Percentiles rank a stretch among this genome's conserved stretches.
Conservation (phyloP, 2,888 invertebrate genomes). For the Agrypnus murinus region DNA sequence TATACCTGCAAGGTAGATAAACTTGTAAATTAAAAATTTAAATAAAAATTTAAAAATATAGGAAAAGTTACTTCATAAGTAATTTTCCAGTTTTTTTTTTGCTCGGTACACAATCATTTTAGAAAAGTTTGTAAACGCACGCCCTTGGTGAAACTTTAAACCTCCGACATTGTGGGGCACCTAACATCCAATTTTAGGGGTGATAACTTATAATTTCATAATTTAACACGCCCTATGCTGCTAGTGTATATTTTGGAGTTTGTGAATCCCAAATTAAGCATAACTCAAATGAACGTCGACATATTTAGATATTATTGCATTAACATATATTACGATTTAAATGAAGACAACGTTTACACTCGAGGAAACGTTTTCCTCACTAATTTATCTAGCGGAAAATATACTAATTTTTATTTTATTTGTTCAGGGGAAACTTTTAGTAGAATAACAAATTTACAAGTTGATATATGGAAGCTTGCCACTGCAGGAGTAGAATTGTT, state of each 20-base stretch:
- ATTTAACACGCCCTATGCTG: slow-evolving; percentile 21
- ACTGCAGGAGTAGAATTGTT: slow-evolving; percentile 25
- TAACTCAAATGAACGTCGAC: slow-evolving; percentile 49
- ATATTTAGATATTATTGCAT: slow-evolving; percentile 45
- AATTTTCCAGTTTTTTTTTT: no score
- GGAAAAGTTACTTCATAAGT: no score
- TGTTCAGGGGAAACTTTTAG: not conserved
- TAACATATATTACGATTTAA: slow-evolving; percentile 48
- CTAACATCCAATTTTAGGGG: slow-evolving; percentile 32
- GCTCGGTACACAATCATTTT: not conserved
- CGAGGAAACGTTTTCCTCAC: slow-evolving; percentile 24
- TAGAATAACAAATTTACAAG: not conserved
- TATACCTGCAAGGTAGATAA: no score
- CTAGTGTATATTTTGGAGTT: slow-evolving; percentile 39
- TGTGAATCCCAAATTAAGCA: slow-evolving; percentile 49
- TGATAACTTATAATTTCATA: slow-evolving; percentile 43
- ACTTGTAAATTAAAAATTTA: no score
- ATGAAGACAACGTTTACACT: slow-evolving; percentile 42
- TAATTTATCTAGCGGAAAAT: not conserved
- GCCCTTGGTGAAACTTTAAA: slow-evolving; percentile 5
- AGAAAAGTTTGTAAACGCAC: not conserved
- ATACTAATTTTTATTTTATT: not conserved
- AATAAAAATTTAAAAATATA: no score
- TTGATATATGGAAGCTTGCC: no score
- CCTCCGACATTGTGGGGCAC: slow-evolving; percentile 5